phyloP scores from a whole-genome alignment of 2,888 invertebrate genomes.

The Tricholauxania praeusta region DNA sequence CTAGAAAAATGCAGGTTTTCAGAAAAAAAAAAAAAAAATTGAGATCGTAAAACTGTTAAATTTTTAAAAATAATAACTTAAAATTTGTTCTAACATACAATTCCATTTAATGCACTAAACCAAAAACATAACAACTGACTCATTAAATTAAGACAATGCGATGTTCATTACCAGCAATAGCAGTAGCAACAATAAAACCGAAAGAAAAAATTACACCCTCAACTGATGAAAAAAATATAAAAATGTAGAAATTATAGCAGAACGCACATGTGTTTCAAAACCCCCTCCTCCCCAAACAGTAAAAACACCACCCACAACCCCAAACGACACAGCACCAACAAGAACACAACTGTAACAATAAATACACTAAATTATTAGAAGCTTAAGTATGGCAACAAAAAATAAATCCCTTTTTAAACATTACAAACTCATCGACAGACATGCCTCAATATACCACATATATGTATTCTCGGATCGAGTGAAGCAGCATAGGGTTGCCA shows the following conservation, averaged over 20 bases:
- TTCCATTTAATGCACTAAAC: no score
- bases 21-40: no score
- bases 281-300: neutral
- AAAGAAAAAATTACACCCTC: neutral
- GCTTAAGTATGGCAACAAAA: conserved; percentile 42
- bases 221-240: neutral
- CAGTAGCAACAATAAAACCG: neutral
- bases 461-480: neutral
- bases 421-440: conserved; percentile 43
- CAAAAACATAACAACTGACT: neutral
- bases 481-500: neutral
- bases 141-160: conserved; percentile 22
- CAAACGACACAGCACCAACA: neutral
- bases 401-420: conserved; percentile 46
- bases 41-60: no score
- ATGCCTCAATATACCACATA: conserved; percentile 16
- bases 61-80: no score
- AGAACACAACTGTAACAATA: conserved; percentile 36
- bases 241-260: conserved; percentile 13
- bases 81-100: no score
- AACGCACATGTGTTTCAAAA: conserved; percentile 18
- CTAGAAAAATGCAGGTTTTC: no score
- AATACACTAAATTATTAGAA: conserved; percentile 45
- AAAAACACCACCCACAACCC: neutral
- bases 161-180: conserved; percentile 19